A percentile compares a stretch with the other conserved stretches of the same genome.
These are phyloP conservation scores for Diploptera punctata DNA, from an alignment of 2,888 invertebrate genomes.

Conservation along the genomic window DNA sequence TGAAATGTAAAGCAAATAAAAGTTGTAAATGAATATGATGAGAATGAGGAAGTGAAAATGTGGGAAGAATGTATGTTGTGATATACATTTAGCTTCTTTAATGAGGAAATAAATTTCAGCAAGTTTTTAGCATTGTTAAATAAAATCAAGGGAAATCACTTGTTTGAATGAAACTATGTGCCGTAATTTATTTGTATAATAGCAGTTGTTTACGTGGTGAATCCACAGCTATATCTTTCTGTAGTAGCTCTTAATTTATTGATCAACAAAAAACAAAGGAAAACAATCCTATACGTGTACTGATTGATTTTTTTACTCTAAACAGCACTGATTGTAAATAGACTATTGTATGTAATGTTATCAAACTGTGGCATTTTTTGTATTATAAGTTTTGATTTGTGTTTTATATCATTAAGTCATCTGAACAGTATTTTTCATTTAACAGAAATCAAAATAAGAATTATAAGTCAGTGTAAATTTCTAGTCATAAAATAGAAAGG, in stretches of 20 bases:
- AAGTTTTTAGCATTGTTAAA: slow-evolving; percentile 27
- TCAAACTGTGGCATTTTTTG: slow-evolving; percentile 23
- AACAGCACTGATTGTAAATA: slow-evolving; percentile 41
- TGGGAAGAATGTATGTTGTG: slow-evolving; percentile 5
- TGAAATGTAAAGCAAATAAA: slow-evolving; percentile 24
- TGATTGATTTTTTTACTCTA: slow-evolving; percentile 33
- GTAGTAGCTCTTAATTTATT: slow-evolving; percentile 20
- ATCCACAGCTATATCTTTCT: slow-evolving; percentile 9
- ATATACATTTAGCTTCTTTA: slow-evolving; percentile 24
- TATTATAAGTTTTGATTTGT: slow-evolving; percentile 23
- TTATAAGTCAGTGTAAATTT: slow-evolving; percentile 28
- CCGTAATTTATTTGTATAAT: slow-evolving; percentile 23
- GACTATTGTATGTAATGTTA: slow-evolving; percentile 38
- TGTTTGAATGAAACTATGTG: slow-evolving; percentile 15
- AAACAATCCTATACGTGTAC: slow-evolving; percentile 13
- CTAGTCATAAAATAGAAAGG: slow-evolving; percentile 25
- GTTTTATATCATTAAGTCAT: slow-evolving; percentile 18
- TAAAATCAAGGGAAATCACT: slow-evolving; percentile 1
- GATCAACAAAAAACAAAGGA: neutral
- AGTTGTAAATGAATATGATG: slow-evolving; percentile 16
- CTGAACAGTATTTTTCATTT: slow-evolving; percentile 33
- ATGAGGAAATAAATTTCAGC: slow-evolving; percentile 17
- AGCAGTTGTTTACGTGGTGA: slow-evolving; percentile 17
- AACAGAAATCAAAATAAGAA: slow-evolving; percentile 20
- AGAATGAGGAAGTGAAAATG: slow-evolving; percentile 7